Conservation (phyloP, 2,888 invertebrate genomes). For the Graphium colonna region DNA sequence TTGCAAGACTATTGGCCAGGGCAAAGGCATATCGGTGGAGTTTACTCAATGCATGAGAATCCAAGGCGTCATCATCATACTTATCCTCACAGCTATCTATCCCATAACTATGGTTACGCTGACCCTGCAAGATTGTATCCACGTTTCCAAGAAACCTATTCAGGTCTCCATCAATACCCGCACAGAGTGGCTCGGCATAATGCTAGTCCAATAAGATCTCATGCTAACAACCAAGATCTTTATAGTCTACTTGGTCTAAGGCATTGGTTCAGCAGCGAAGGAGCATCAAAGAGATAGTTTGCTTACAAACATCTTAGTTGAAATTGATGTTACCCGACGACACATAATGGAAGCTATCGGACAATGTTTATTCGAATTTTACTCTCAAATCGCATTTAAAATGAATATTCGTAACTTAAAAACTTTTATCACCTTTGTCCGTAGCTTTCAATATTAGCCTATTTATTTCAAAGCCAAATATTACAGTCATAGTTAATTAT, state of each 20-base stretch:
- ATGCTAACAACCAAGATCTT: slow-evolving; percentile 59
- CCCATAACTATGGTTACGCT: slow-evolving; percentile 48
- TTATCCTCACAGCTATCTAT: slow-evolving; percentile 58
- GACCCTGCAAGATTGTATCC: slow-evolving; percentile 41
- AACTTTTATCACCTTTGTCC: slow-evolving; percentile 35
- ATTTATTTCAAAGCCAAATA: slow-evolving; percentile 80
- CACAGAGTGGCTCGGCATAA: slow-evolving; percentile 52
- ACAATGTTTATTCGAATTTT: slow-evolving; percentile 36
- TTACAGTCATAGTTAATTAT: slow-evolving; percentile 77
- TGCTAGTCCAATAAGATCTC: slow-evolving; percentile 48
- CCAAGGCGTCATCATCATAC: slow-evolving; percentile 71
- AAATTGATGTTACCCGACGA: slow-evolving; percentile 77
- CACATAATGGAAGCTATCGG: slow-evolving; percentile 71
- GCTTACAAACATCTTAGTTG: slow-evolving; percentile 48
- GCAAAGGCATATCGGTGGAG: slow-evolving; percentile 58
- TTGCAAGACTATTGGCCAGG: slow-evolving; percentile 73
- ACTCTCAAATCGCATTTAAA: slow-evolving; percentile 24
- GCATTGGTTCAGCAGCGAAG: slow-evolving; percentile 74
- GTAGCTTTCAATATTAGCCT: slow-evolving; percentile 75
- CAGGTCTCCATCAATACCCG: slow-evolving; percentile 51
- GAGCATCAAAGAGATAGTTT: slow-evolving; percentile 71
- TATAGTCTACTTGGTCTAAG: slow-evolving; percentile 69
- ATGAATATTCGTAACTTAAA: slow-evolving; percentile 22
- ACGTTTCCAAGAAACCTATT: slow-evolving; percentile 47
- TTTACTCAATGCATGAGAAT: slow-evolving; percentile 61